phyloP scores from a whole-genome alignment of 2,797 vertebrate species.

The Perodicticus potto region DNA sequence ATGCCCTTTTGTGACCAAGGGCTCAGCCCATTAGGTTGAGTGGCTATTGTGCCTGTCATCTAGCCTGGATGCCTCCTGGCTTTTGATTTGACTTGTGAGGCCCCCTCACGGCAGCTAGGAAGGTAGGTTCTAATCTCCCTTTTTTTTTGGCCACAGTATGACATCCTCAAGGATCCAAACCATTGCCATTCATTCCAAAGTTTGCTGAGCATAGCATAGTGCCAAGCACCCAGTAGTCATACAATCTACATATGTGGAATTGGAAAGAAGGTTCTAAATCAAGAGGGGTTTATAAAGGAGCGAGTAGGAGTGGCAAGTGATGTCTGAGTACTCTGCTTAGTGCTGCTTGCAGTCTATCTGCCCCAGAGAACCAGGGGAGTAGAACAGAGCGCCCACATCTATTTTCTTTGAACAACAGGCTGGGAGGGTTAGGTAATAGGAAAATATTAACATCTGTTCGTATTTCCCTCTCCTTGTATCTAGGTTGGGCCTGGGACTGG shows the following conservation, averaged over 20 bases:
- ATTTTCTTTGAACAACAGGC: neutral
- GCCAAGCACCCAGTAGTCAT: neutral
- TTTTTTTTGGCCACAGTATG: neutral
- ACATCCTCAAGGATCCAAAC: neutral
- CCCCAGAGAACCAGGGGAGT: neutral
- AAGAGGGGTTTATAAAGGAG: slow-evolving; percentile 34
- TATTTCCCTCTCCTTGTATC: neutral
- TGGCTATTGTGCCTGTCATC: slow-evolving; percentile 9
- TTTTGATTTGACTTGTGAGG: slow-evolving; percentile 54
- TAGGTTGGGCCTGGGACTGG: neutral
- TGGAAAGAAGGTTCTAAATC: slow-evolving; percentile 9
- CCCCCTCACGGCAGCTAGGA: slow-evolving; percentile 32
- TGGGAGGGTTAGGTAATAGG: neutral
- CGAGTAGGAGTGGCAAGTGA: neutral
- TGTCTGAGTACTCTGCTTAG: neutral
- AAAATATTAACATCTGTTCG: neutral
- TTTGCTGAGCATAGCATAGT: slow-evolving; percentile 1
- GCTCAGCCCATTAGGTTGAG: slow-evolving; percentile 53
- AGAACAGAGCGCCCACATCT: neutral
- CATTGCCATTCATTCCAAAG: slow-evolving; percentile 1
- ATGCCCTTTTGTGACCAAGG: slow-evolving; percentile 55
- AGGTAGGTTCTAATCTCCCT: neutral
- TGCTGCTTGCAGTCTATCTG: neutral
- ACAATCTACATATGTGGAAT: neutral
- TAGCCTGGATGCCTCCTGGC: neutral